Percentiles rank a stretch among this genome's conserved stretches.
These are phyloP conservation scores for Candidula unifasciata DNA, from an alignment of 2,888 invertebrate species.

Conservation along the genomic window DNA sequence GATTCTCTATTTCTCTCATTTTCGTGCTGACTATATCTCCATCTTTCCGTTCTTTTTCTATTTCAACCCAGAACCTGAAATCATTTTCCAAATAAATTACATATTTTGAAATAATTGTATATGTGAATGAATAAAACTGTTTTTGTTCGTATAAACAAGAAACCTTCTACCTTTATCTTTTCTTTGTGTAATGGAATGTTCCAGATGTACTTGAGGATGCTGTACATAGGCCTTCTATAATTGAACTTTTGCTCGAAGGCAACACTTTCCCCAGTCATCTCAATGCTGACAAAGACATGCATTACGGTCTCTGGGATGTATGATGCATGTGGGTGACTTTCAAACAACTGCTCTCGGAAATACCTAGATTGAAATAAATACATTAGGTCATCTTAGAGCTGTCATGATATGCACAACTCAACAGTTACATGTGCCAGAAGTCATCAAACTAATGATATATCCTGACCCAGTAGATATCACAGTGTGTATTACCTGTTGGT, in stretches of 20 bases:
- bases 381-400: background rate
- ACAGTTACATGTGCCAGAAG: background rate
- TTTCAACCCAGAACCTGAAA: too few species aligned
- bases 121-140: too few species aligned
- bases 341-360: conserved; percentile 83
- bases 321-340: conserved; percentile 83
- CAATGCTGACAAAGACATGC: conserved; percentile 96
- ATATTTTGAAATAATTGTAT: too few species aligned
- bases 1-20: too few species aligned
- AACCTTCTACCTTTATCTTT: conserved; percentile 83
- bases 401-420: background rate
- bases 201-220: conserved; percentile 94
- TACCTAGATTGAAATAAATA: conserved; percentile 19
- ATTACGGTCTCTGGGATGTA: conserved; percentile 89
- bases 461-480: background rate
- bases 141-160: background rate
- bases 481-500: background rate
- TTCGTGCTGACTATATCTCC: too few species aligned
- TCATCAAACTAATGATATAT: background rate
- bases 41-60: too few species aligned
- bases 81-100: too few species aligned
- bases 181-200: conserved; percentile 86
- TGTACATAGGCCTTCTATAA: conserved; percentile 96
- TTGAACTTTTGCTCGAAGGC: conserved; percentile 98
- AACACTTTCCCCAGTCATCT: conserved; percentile 97